Percentiles rank a stretch among this genome's conserved stretches.
Conservation (phyloP, 2,113 vertebrate genomes). For the Albula goreensis region DNA sequence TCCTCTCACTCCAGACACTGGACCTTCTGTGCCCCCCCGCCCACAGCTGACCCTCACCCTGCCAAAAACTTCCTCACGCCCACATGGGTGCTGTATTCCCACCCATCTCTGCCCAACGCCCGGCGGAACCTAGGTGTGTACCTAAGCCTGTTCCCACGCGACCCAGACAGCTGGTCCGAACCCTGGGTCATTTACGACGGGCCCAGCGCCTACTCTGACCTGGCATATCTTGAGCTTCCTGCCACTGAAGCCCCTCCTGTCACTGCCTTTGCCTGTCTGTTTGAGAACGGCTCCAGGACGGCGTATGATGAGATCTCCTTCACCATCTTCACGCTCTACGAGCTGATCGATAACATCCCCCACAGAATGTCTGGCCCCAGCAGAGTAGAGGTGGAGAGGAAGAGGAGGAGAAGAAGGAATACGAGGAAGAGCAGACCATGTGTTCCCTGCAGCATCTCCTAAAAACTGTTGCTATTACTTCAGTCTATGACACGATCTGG, state of each 20-base stretch:
- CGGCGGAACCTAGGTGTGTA: conserved; percentile 82
- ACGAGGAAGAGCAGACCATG: conserved; percentile 45
- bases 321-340: conserved; percentile 82
- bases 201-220: conserved; percentile 90
- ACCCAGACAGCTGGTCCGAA: conserved; percentile 82
- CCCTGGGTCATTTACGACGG: conserved; percentile 93
- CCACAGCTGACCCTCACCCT: neutral
- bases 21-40: conserved; percentile 31
- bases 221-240: conserved; percentile 77
- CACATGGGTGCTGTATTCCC: conserved; percentile 88
- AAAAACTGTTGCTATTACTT: neutral
- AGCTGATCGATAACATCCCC: conserved; percentile 83
- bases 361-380: neutral
- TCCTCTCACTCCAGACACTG: conserved; percentile 34
- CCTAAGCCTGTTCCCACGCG: conserved; percentile 82
- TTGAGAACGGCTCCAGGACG: conserved; percentile 77
- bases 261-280: conserved; percentile 82
- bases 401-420: conserved; percentile 31
- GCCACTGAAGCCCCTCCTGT: conserved; percentile 49
- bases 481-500: neutral
- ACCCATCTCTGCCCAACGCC: conserved; percentile 76
- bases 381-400: conserved; percentile 10
- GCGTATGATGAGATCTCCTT: conserved; percentile 93
- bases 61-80: conserved; percentile 64
- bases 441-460: conserved; percentile 55